These are phyloP conservation scores for Chaetophractus vellerosus DNA, from an alignment of 2,797 vertebrate species.

Conservation along the genomic window DNA sequence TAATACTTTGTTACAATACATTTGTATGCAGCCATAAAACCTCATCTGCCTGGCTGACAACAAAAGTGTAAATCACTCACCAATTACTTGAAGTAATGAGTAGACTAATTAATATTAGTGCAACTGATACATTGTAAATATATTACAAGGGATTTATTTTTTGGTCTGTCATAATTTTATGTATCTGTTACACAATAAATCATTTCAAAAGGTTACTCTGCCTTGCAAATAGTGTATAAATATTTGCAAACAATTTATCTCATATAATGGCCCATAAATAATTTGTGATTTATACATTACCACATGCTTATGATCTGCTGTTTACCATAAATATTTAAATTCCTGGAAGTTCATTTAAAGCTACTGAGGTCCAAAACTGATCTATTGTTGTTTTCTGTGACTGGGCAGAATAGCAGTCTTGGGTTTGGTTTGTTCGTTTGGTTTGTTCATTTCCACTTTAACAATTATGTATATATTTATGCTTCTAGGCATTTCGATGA, in stretches of 20 bases:
- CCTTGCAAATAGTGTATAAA: conserved; percentile 88
- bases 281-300: conserved; percentile 79
- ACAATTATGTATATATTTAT: background rate
- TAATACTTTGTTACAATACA: background rate
- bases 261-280: conserved; percentile 85
- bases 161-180: conserved; percentile 80
- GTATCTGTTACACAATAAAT: conserved; percentile 84
- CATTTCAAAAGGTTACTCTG: conserved; percentile 83
- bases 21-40: background rate
- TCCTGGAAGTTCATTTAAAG: conserved; percentile 68
- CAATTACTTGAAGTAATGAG: conserved; percentile 81
- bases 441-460: conserved; percentile 16
- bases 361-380: background rate
- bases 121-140: conserved; percentile 87
- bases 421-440: background rate
- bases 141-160: conserved; percentile 86
- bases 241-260: conserved; percentile 88
- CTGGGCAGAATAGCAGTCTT: background rate
- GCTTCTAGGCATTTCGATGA: background rate
- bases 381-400: conserved; percentile 24
- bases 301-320: conserved; percentile 3
- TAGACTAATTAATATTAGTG: conserved; percentile 87
- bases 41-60: background rate
- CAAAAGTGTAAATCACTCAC: conserved; percentile 76
- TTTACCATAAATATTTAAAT: conserved; percentile 75